Evolutionary conservation across 2,888 invertebrate species (phyloP).

Genomic region (Rhopalosiphum nymphaeae): DNA sequence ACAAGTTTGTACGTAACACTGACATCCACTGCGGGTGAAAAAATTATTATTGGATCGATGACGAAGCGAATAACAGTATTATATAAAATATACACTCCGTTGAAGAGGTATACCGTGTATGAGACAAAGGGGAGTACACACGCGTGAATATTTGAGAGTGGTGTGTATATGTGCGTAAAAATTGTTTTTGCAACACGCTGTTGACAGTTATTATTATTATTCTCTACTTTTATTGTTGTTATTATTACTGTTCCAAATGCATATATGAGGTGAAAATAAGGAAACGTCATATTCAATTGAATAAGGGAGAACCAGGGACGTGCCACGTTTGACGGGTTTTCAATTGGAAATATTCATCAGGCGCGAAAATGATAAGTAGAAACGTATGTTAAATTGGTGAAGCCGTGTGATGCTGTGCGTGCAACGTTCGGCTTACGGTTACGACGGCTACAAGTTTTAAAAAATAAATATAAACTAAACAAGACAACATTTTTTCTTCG

Average conservation of each 20-base stretch:
- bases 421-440: too few species aligned
- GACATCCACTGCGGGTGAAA: background rate
- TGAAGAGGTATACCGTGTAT: background rate
- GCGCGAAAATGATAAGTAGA: constrained; percentile 34
- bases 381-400: constrained; percentile 4
- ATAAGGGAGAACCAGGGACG: background rate
- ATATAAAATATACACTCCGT: background rate
- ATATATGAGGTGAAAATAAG: background rate
- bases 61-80: background rate
- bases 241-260: background rate
- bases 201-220: constrained; percentile 4
- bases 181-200: background rate
- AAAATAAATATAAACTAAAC: constrained; percentile 21
- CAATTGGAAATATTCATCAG: constrained; percentile 49
- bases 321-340: constrained; percentile 35
- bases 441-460: background rate
- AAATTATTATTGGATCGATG: constrained; percentile 49
- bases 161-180: background rate
- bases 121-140: background rate
- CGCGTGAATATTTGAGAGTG: background rate
- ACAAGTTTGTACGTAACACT: background rate
- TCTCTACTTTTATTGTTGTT: background rate
- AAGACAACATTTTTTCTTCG: background rate
- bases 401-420: background rate
- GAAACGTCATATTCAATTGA: constrained; percentile 10